These are phyloP conservation scores for Chionoecetes opilio DNA, from an alignment of 1,140 invertebrate genomes.

Conservation along the genomic window DNA sequence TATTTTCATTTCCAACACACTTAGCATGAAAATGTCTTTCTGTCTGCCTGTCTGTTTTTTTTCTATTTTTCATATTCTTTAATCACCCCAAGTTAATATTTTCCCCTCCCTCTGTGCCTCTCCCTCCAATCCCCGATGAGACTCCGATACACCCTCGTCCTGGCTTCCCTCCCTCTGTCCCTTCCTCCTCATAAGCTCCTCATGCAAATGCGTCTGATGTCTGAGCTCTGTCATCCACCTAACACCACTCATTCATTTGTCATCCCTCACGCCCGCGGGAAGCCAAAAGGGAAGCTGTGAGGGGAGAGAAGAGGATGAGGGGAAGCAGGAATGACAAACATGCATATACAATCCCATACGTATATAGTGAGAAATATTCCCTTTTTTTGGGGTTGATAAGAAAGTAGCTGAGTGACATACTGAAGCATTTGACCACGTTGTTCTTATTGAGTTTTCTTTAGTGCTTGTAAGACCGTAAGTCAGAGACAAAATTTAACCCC, in stretches of 20 bases:
- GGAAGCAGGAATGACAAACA: background rate
- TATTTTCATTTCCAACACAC: no score
- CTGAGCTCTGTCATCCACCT: slow-evolving; percentile 71
- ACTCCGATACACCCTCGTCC: background rate
- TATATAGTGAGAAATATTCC: no score
- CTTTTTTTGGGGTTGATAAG: no score
- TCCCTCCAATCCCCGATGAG: background rate
- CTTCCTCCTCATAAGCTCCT: slow-evolving; percentile 61
- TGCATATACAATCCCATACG: no score
- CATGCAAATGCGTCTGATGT: slow-evolving; percentile 68
- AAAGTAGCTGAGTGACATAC: no score
- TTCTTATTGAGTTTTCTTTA: no score
- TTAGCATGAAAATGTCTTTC: no score
- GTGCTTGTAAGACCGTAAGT: no score
- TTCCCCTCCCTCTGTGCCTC: background rate
- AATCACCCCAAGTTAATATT: background rate
- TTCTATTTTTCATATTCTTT: no score
- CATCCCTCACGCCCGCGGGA: slow-evolving; percentile 63
- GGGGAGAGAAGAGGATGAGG: background rate
- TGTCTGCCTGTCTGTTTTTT: no score
- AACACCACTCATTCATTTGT: slow-evolving; percentile 78
- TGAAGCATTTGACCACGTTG: no score
- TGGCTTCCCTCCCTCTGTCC: background rate
- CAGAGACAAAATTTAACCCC: no score
- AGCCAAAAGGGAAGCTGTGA: background rate